These are phyloP conservation scores for Charaxes varanes DNA, from an alignment of 1,140 invertebrate genomes.

Conservation along the genomic window DNA sequence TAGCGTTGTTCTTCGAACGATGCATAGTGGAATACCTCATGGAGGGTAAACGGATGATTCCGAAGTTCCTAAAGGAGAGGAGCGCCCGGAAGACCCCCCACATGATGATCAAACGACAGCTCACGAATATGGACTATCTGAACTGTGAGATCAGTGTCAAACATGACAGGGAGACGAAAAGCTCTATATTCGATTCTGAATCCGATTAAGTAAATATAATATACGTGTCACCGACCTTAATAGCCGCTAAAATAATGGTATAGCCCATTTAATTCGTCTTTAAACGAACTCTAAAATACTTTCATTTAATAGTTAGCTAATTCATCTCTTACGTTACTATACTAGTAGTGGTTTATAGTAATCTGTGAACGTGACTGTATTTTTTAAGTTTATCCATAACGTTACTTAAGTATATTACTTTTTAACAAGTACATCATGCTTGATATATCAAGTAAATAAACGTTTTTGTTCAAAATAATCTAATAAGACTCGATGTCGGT, in stretches of 20 bases:
- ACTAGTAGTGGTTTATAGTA: too few relatives aligned
- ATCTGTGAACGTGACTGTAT: too few relatives aligned
- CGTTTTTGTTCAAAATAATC: too few relatives aligned
- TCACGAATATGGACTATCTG: slow-evolving; percentile 58
- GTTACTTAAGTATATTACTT: too few relatives aligned
- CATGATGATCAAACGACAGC: slow-evolving; percentile 58
- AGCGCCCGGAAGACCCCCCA: slow-evolving; percentile 75
- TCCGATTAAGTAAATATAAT: slow-evolving; percentile 1
- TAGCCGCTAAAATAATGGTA: not conserved
- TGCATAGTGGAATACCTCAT: slow-evolving; percentile 78
- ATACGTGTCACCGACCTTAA: not conserved
- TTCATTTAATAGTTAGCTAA: too few relatives aligned
- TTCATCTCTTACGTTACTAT: too few relatives aligned
- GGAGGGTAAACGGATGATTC: slow-evolving; percentile 71
- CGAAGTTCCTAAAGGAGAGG: slow-evolving; percentile 72
- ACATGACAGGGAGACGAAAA: slow-evolving; percentile 29
- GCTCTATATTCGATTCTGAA: slow-evolving; percentile 5
- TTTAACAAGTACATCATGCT: too few relatives aligned
- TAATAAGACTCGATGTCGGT: too few relatives aligned
- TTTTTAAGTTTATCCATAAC: too few relatives aligned
- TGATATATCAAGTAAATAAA: too few relatives aligned
- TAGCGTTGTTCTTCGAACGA: slow-evolving; percentile 78
- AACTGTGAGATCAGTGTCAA: slow-evolving; percentile 39
- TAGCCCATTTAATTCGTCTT: not conserved
- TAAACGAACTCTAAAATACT: too few relatives aligned